Conservation (phyloP, 2,113 vertebrate species). For the Hylia prasina region DNA sequence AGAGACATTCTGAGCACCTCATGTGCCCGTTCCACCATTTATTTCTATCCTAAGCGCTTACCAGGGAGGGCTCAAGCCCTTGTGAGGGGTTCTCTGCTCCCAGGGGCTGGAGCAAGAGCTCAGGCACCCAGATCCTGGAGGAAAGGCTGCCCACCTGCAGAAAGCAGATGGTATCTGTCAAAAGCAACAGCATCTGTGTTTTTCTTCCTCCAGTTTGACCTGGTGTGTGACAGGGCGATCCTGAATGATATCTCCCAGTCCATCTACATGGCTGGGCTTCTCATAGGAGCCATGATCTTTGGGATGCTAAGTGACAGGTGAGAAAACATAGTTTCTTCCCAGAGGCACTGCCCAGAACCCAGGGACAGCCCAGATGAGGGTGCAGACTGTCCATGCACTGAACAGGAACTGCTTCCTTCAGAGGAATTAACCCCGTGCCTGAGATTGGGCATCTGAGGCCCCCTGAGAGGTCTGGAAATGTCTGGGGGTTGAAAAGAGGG, state of each 20-base stretch:
- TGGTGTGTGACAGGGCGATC: constrained; percentile 78
- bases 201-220: constrained; percentile 76
- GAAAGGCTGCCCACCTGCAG: too few relatives aligned
- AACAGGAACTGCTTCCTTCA: neutral
- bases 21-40: rapidly evolving
- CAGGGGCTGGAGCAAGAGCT: neutral
- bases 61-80: neutral
- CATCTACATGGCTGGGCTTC: constrained; percentile 83
- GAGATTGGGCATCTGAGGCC: neutral
- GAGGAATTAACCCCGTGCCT: neutral
- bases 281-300: constrained; percentile 75
- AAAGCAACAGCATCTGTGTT: neutral
- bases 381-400: neutral
- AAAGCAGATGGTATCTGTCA: neutral
- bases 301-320: constrained; percentile 85
- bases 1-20: neutral
- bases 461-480: neutral
- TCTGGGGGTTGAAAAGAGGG: neutral
- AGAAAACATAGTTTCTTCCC: neutral
- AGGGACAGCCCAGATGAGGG: neutral
- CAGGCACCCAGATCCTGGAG: neutral
- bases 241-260: constrained; percentile 79
- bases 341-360: neutral
- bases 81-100: neutral
- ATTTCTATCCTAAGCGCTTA: neutral